Conservation (phyloP, 2,797 vertebrate species). For the Eulemur rubriventer region DNA sequence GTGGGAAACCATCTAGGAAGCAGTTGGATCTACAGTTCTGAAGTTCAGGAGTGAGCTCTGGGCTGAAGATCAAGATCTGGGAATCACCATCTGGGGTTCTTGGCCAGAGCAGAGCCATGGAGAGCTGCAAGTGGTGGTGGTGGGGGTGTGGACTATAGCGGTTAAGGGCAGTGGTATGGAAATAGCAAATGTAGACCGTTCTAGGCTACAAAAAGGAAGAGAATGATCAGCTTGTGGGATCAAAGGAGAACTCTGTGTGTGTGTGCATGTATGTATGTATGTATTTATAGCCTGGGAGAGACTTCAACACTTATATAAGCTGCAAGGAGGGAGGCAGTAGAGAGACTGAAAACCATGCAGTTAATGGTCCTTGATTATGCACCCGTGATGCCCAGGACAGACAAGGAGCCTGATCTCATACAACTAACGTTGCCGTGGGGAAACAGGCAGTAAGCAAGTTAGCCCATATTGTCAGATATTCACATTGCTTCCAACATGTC, state of each 20-base stretch:
- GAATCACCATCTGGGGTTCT: not conserved
- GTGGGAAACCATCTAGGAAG: not conserved
- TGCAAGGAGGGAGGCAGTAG: not conserved
- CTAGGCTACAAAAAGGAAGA: not conserved
- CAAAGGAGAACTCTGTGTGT: not conserved
- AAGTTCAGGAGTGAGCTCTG: not conserved
- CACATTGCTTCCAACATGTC: not conserved
- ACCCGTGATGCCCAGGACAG: too few relatives aligned
- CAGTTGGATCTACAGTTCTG: not conserved
- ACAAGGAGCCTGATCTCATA: not conserved
- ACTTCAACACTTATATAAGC: not conserved
- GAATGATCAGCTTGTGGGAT: not conserved
- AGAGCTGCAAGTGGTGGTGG: not conserved
- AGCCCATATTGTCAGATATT: not conserved
- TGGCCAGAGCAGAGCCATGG: not conserved
- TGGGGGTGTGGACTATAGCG: not conserved
- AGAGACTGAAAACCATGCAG: not conserved
- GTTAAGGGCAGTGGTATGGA: not conserved
- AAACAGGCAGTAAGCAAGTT: not conserved
- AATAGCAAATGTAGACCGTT: not conserved
- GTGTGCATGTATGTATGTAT: not conserved
- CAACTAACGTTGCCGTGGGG: not conserved
- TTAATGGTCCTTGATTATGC: not conserved
- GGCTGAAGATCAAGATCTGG: not conserved
- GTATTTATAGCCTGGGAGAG: not conserved